Evolutionary conservation across 2,113 vertebrate genomes (phyloP), one percentile per base, ranked within the genome.

Genomic region (Rousettus leschenaultii): DNA sequence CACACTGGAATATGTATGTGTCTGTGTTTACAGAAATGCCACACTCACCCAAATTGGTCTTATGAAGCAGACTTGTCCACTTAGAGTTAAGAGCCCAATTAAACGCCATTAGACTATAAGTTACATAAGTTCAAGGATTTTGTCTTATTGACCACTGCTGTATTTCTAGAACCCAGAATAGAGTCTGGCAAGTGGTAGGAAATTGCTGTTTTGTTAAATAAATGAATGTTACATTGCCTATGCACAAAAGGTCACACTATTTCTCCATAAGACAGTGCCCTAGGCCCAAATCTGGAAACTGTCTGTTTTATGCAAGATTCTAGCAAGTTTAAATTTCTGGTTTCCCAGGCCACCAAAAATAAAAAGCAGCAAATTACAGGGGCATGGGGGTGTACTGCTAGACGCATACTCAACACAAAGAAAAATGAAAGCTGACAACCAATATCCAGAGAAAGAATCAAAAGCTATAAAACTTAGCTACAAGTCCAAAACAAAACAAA

Each of bases 301-400:
- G 35, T n/a, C 66, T 82, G 43, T 90, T 63, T 96, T 88, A 82
- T 73, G 71, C 43, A 95, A 94, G 80, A 87, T 88, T 85, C 61
- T 75, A 88, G 78, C 3, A 55, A 80, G 24, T 71, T 82, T 24
- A 61, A 19, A 96, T 92, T 95, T 94, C 84, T 97, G n/a, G 75
- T 96, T 94, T 97, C 82, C 84, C 92, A 91, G 77, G 55, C 71
- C 75, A 94, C 65, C 65, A 94, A 95, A 96, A 87, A 83, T 85
- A 68, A 96, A 97, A 92, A 87, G 19, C 30, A 96, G 71, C 80
- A 63, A 88, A 94, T 95, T 88, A 82, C 53, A 89, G 26, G 22
- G 51, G 10, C 38, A 80, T 33, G n/a, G 35, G 28, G 65, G 63
- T 92, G 24, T 57, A 51, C 59, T 82, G 55, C 66, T 91, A 88